phyloP scores from a whole-genome alignment of 2,888 invertebrate genomes.

The Andrena bicolor region DNA sequence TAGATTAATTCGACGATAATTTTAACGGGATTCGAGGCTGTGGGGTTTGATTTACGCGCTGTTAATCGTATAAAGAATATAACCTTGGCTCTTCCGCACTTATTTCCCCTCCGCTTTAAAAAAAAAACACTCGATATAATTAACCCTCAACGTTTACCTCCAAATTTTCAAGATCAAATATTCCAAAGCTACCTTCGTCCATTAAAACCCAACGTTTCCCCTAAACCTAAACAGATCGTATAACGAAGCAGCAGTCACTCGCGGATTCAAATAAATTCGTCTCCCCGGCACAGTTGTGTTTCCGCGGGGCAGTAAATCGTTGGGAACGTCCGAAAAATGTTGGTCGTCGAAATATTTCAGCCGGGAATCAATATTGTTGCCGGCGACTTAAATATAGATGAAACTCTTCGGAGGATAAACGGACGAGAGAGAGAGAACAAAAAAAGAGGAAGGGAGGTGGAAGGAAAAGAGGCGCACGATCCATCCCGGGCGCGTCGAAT shows the following conservation, averaged over 20 bases:
- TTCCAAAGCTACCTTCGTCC: not conserved
- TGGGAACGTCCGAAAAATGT: conserved; percentile 16
- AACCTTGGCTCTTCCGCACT: too few species aligned
- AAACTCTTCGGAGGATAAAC: not conserved
- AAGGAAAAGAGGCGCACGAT: conserved; percentile 10
- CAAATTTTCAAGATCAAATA: not conserved
- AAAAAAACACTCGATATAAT: not conserved
- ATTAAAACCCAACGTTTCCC: not conserved
- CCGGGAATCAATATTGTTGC: conserved; percentile 36
- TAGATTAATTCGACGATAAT: conserved; percentile 24
- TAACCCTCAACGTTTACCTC: not conserved
- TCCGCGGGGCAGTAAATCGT: conserved; percentile 24
- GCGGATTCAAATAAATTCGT: conserved; percentile 29
- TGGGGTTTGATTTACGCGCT: not conserved
- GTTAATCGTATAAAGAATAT: conserved; percentile 2
- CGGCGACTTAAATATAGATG: conserved; percentile 44
- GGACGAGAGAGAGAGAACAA: not conserved
- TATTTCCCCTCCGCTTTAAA: not conserved
- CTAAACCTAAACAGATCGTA: not conserved
- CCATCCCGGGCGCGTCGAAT: conserved; percentile 38
- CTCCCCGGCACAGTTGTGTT: not conserved
- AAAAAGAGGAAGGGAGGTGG: not conserved
- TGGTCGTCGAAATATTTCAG: conserved; percentile 29
- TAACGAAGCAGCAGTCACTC: not conserved
- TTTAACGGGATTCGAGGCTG: not conserved